These are phyloP conservation scores for Fundulus diaphanus DNA, from an alignment of 2,797 vertebrate species.

Conservation along the genomic window DNA sequence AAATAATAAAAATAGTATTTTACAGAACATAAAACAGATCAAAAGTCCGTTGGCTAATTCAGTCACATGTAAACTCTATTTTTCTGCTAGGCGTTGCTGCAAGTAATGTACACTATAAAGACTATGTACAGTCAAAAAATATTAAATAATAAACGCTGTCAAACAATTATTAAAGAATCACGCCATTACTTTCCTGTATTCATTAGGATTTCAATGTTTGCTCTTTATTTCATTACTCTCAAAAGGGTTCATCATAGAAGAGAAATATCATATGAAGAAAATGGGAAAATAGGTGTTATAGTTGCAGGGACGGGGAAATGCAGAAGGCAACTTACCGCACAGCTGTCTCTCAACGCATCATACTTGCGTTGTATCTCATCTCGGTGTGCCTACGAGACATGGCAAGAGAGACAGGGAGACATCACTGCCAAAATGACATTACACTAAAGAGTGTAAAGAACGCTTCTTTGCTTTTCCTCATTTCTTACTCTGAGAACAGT, in stretches of 20 bases:
- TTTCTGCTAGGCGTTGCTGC: background rate
- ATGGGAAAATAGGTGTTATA: slow-evolving; percentile 10
- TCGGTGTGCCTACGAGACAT: slow-evolving; percentile 90
- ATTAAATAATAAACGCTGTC: background rate
- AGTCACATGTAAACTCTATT: no score
- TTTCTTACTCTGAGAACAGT: slow-evolving; percentile 91
- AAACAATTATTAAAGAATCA: slow-evolving; percentile 4
- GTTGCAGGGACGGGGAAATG: slow-evolving; percentile 13
- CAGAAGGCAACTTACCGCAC: slow-evolving; percentile 87
- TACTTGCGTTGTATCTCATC: slow-evolving; percentile 99
- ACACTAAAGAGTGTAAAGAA: slow-evolving; percentile 2
- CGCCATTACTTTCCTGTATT: background rate
- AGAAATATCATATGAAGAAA: background rate
- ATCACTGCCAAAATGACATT: slow-evolving; percentile 34
- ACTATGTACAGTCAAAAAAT: background rate
- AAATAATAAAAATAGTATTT: background rate
- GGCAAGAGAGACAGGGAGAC: slow-evolving; percentile 41
- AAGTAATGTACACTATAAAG: background rate
- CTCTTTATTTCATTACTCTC: background rate
- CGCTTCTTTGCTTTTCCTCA: background rate
- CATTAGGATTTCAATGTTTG: background rate
- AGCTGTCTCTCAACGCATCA: slow-evolving; percentile 98
- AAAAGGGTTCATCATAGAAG: background rate
- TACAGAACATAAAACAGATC: background rate
- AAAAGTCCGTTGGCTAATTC: background rate